A percentile compares a stretch with the other conserved stretches of the same genome.
Evolutionary conservation across 2,888 invertebrate genomes (phyloP).

Genomic region (Noctua janthe): DNA sequence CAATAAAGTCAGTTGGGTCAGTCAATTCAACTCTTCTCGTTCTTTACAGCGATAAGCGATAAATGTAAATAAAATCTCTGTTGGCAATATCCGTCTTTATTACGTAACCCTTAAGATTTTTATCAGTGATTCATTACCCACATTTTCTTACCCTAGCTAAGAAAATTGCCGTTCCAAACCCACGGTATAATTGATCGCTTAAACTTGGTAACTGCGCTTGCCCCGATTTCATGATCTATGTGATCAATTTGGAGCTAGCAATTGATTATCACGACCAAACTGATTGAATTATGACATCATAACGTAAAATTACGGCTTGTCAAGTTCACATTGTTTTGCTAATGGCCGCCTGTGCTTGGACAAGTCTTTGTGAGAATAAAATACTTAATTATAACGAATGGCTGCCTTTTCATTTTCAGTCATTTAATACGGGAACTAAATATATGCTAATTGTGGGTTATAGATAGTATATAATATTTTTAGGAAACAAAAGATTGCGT

Average conservation of each 20-base stretch:
- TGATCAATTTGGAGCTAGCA: slow-evolving; percentile 70
- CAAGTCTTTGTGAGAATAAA: slow-evolving; percentile 37
- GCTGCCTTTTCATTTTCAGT: slow-evolving; percentile 38
- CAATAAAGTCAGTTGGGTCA: not conserved
- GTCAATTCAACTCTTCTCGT: not conserved
- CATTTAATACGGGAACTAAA: slow-evolving; percentile 28
- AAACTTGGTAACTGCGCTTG: slow-evolving; percentile 28
- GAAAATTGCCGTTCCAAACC: slow-evolving; percentile 37
- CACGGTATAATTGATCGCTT: slow-evolving; percentile 46
- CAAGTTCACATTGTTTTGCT: slow-evolving; percentile 68
- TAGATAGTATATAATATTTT: not conserved
- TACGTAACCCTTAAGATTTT: slow-evolving; percentile 34
- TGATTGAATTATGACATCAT: slow-evolving; percentile 74
- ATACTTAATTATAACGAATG: slow-evolving; percentile 32
- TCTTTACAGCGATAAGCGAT: not conserved
- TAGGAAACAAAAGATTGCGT: slow-evolving; percentile 12
- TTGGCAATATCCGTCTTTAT: slow-evolving; percentile 1
- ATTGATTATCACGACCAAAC: slow-evolving; percentile 71
- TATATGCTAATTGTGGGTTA: slow-evolving; percentile 8
- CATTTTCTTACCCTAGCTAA: slow-evolving; percentile 29
- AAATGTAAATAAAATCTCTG: not conserved
- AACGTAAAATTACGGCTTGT: slow-evolving; percentile 63
- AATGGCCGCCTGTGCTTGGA: slow-evolving; percentile 41
- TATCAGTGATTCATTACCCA: slow-evolving; percentile 33
- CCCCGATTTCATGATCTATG: slow-evolving; percentile 57